Evolutionary conservation across 2,113 vertebrate species (phyloP), one percentile per base, ranked within the genome.

Genomic region (Takifugu bimaculatus): DNA sequence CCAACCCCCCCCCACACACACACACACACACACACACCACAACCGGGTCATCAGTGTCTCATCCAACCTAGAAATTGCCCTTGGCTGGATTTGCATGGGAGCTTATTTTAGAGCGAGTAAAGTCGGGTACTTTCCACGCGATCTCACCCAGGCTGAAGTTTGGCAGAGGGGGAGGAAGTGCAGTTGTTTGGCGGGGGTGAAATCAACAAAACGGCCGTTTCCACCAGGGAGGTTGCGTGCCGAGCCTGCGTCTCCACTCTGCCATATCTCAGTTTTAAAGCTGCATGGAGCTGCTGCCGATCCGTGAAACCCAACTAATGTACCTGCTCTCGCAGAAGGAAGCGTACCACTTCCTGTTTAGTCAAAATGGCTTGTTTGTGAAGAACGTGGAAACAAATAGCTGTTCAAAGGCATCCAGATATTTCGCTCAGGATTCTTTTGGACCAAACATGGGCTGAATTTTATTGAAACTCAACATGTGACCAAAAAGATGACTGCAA

Each of bases 401-500:
- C 65, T 80, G 63, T 26, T 50, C 55, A 81, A 78, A 78, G 79
- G 79, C 63, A 65, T 77, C 75, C 72, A 79, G 75, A 76, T 73
- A 78, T 68, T 85, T 85, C 72, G 83, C 72, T 84, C 79, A 75
- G 69, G 79, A 85, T 69, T 80, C 35, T 59, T 75, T 68, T 60
- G 77, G 80, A 85, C 77, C 79, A 75, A 74, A 74, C 77, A 75
- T 74, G 73, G 62, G 56, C 81, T 79, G 79, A 83, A 61, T 75
- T 83, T 79, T 70, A 79, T 75, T 87, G 70, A 65, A 74, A 70
- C 77, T 75, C 77, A 50, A 77, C 85, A 85, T 77, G 70, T 72
- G 80, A 63, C 83, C 83, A 81, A 83, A 85, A 87, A 79, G 86
- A 87, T 76, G 85, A 88, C 86, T 76, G 78, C 85, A 52, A 83